These are phyloP conservation scores for Tachina grossa DNA, from an alignment of 2,888 invertebrate species.

Conservation along the genomic window DNA sequence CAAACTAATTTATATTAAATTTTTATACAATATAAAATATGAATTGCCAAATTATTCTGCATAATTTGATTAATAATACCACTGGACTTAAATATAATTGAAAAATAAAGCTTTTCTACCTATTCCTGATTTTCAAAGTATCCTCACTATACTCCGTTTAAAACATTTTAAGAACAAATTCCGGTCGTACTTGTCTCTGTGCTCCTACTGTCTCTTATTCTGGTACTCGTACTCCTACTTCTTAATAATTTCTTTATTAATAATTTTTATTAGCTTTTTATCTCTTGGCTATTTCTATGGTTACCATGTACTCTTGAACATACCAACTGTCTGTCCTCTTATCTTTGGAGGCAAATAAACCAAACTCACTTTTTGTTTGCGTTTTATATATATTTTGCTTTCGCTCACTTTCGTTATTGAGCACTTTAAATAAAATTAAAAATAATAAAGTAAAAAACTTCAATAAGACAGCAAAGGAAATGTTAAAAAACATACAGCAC, in stretches of 20 bases:
- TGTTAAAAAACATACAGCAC: constrained; percentile 1
- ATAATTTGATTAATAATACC: too few relatives aligned
- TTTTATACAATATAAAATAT: too few relatives aligned
- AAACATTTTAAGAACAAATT: neutral
- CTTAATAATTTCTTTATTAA: neutral
- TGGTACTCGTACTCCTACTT: neutral
- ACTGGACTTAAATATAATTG: too few relatives aligned
- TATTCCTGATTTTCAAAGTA: neutral
- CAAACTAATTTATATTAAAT: too few relatives aligned
- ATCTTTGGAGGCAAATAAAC: constrained; percentile 43
- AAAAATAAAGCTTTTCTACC: neutral
- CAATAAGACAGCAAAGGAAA: constrained; percentile 43
- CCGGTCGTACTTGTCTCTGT: neutral
- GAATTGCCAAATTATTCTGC: too few relatives aligned
- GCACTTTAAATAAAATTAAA: constrained; percentile 40
- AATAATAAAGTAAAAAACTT: constrained; percentile 24
- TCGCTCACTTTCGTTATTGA: constrained; percentile 51
- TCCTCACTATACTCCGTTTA: neutral
- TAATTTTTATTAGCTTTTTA: constrained; percentile 6
- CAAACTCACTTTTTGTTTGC: neutral
- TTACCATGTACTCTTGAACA: neutral
- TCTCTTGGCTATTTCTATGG: neutral
- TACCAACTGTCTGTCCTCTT: constrained; percentile 44
- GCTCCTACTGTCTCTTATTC: constrained; percentile 7
- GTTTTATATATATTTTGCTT: neutral